Base-by-base conservation (phyloP, 1,140 invertebrate species). In the Zaprionus kolodkinae region DNA sequence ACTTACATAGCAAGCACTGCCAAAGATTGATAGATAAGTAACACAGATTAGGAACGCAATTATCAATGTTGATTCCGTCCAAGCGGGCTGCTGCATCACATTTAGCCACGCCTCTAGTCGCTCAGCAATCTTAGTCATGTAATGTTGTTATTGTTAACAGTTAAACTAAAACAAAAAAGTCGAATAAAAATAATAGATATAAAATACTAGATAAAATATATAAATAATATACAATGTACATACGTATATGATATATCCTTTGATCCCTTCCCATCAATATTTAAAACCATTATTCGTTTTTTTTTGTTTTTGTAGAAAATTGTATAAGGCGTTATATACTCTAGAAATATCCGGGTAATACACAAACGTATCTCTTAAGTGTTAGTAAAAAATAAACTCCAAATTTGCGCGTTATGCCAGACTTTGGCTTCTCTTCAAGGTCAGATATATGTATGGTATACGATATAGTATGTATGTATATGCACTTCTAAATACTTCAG, bases 331-430 rank as follows among this genome's bases (percentile, higher is more conserved):
- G 54, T 60, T 65, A 55, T 65, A 57, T 69, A 45, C 65, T 60
- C 68, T 68, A 60, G 68, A 88, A 63, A 79, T 68, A 75, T 80
- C 27, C 40, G 67, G 76, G 17, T 72, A 82, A 70, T 74, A 74
- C 71, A 83, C 70, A 80, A 35, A 45, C 40, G 40, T 45, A 45
- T 45, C 40, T 45, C 40, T 72, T 69, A 69, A 72, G 50, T 72
- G 84, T 88, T 89, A 88, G 84, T 88, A 88, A 63, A 63, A 66
- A 66, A 66, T 72, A 78, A 88, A 88, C 81, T 80, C 57, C 60
- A 79, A 74, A 70, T 68, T 72, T 67, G 52, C 67, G 68, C 78
- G 63, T 74, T 54, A 70, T 61, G 72, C 67, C 72, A 61, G 38
- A 59, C 55, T 62, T 69, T 56, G 50, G 52, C 52, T 56, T 63